A percentile compares a stretch with the other conserved stretches of the same genome.
Evolutionary conservation across 2,113 vertebrate species (phyloP).

Genomic region (Alligator sinensis): DNA sequence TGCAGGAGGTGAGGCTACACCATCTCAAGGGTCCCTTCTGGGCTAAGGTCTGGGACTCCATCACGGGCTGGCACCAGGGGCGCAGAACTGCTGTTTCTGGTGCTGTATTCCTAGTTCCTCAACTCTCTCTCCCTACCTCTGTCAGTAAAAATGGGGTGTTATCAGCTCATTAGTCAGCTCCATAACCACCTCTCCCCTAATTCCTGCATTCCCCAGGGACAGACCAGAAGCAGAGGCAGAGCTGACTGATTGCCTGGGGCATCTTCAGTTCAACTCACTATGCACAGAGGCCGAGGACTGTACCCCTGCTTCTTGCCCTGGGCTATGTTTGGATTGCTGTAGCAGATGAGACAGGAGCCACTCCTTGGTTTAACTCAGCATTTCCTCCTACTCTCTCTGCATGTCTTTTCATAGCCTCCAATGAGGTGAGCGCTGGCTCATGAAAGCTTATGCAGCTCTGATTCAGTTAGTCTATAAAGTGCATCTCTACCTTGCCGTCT

Average conservation of each 20-base stretch:
- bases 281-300: not conserved
- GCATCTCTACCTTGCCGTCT: too few species aligned
- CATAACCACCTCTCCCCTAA: not conserved
- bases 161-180: not conserved
- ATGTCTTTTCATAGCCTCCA: too few species aligned
- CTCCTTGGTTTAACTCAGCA: not conserved
- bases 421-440: too few species aligned
- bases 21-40: not conserved
- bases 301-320: not conserved
- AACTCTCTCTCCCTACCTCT: not conserved
- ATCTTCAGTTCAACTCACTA: not conserved
- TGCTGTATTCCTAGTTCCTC: not conserved
- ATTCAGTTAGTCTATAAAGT: too few species aligned
- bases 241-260: not conserved
- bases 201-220: not conserved
- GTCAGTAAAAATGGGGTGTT: not conserved
- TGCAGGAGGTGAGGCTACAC: not conserved
- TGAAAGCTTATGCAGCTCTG: too few species aligned
- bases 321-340: accelerated
- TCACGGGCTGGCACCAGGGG: not conserved
- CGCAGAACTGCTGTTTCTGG: accelerated
- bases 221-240: not conserved
- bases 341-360: not conserved
- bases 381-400: not conserved
- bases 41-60: not conserved